These are phyloP conservation scores for Trichogramma evanescens DNA, from an alignment of 2,888 invertebrate genomes.

Conservation along the genomic window DNA sequence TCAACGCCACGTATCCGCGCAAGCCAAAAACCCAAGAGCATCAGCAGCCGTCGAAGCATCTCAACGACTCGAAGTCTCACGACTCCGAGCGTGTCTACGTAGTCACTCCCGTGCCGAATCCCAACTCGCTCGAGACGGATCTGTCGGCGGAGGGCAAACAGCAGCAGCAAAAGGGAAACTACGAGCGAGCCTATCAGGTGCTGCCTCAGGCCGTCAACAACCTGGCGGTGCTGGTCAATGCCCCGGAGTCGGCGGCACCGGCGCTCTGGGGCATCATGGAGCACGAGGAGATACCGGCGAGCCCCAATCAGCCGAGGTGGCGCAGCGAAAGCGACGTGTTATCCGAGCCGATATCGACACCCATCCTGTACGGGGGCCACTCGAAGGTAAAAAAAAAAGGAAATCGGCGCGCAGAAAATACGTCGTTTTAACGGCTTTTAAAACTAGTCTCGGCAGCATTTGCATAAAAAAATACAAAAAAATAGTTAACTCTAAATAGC, in stretches of 20 bases:
- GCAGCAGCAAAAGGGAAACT: not conserved
- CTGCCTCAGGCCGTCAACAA: constrained; percentile 44
- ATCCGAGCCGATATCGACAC: constrained; percentile 23
- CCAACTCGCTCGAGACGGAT: constrained; percentile 37
- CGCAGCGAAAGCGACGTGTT: constrained; percentile 18
- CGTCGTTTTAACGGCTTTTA: too few species aligned
- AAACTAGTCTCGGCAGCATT: too few species aligned
- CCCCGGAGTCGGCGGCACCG: constrained; percentile 36
- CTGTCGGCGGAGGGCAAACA: constrained; percentile 29
- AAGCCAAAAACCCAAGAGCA: not conserved
- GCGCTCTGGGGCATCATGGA: constrained; percentile 45
- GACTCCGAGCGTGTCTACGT: constrained; percentile 43
- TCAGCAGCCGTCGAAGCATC: not conserved
- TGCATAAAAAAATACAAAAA: too few species aligned
- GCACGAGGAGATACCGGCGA: constrained; percentile 37
- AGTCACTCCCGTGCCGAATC: constrained; percentile 61
- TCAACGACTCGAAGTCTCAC: not conserved
- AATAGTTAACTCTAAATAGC: too few species aligned
- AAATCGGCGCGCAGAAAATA: not conserved
- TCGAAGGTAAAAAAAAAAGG: constrained; percentile 53
- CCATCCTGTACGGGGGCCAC: constrained; percentile 52
- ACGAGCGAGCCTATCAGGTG: constrained; percentile 41
- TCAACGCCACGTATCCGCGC: constrained; percentile 20
- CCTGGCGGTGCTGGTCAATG: constrained; percentile 40
- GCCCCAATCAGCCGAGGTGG: constrained; percentile 17